Base-by-base conservation (phyloP, 1,140 invertebrate species). In the Euschistus heros region DNA sequence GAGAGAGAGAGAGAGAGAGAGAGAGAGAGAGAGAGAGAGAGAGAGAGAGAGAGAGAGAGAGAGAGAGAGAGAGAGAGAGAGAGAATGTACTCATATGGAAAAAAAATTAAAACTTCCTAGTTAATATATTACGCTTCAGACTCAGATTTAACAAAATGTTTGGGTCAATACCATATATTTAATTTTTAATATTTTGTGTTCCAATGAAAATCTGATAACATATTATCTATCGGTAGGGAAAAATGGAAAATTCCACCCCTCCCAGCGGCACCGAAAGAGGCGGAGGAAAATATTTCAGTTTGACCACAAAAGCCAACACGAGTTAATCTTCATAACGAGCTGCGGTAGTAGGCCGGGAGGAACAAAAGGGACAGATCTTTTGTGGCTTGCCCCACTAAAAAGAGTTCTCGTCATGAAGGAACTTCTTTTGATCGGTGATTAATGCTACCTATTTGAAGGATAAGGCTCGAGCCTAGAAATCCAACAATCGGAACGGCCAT, bases 1-100 rank as follows among this genome's bases (percentile, higher is more conserved):
- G 42, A 47, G 62, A 2, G 42, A 44, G 22, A 6, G 14, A 13
- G 26, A 63, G 22, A 47, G 62, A 33, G 37, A 63, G 22, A 47
- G 52, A 37, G 54, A 30, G 33, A 22, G 50, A 57, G 64, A 65
- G 18, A 57, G 26, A 42, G 52, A 65, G 27, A 33, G 30, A 44
- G 52, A 65, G n/a, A 57, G 26, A 44, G 64, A 57, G 37, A 52
- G 26, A 26, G 27, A 50, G 22, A 27, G 55, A 65, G 15, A 64
- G 50, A 30, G 63, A 59, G 52, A 54, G 52, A 54, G 52, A 54
- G 52, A 54, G 52, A 54, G 52, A 54, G 52, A 54, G 54, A 60
- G 30, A 46, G 30, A 17, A 42, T 62, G 54, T 10, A 26, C 17
- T 10, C 42, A 17, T 10, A 17, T 10, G 42, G 42, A 17, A 44